A percentile compares a stretch with the other conserved stretches of the same genome.
phyloP scores from a whole-genome alignment of 2,113 vertebrate species.

The Burhinus bistriatus region DNA sequence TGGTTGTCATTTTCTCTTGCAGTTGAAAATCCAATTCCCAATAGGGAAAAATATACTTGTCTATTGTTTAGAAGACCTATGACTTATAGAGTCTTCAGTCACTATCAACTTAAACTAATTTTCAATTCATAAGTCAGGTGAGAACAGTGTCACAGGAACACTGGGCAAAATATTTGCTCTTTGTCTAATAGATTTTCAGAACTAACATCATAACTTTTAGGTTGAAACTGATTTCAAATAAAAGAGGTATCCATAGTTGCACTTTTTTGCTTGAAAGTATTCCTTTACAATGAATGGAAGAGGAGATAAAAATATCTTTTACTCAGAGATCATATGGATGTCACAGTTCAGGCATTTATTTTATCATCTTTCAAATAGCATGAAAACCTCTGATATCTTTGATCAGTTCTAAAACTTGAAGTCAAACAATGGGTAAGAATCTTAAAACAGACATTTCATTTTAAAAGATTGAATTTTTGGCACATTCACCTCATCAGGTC shows the following conservation, averaged over 20 bases:
- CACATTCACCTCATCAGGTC: constrained; percentile 1
- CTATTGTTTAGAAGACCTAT: constrained; percentile 15
- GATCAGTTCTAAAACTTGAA: not conserved
- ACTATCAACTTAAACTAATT: not conserved
- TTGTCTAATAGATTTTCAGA: not conserved
- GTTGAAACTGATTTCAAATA: not conserved
- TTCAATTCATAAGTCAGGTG: not conserved
- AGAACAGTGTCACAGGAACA: not conserved
- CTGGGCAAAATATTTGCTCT: not conserved
- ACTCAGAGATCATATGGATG: not conserved
- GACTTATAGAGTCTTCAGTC: not conserved
- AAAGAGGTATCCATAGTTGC: not conserved
- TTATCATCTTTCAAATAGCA: not conserved
- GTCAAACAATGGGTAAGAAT: constrained; percentile 6
- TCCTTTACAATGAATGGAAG: not conserved
- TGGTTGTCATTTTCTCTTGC: not conserved
- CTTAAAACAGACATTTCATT: not conserved
- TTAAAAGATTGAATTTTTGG: not conserved
- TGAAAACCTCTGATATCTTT: not conserved
- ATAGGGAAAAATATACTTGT: not conserved
- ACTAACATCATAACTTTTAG: not conserved
- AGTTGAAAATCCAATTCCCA: constrained; percentile 22
- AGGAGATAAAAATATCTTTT: not conserved
- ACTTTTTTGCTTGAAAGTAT: not conserved
- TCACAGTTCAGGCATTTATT: not conserved